Evolutionary conservation across 1,140 invertebrate species (phyloP).

Genomic region (Drosophila suzukii): DNA sequence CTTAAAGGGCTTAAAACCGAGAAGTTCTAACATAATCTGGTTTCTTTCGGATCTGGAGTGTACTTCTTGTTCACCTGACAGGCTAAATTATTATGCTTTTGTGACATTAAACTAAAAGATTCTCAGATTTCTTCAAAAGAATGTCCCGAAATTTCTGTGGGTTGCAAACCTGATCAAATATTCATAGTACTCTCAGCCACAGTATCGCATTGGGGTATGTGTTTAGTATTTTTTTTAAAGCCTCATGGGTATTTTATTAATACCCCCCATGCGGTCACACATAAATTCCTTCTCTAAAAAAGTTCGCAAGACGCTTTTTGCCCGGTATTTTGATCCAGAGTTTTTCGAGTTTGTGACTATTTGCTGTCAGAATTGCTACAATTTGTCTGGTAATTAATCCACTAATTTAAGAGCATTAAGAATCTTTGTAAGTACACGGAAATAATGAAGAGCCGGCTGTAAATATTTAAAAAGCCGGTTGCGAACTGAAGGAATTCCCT

Average conservation of each 20-base stretch:
- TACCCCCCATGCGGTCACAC: not conserved
- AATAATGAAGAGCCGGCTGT: not conserved
- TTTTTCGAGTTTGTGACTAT: not conserved
- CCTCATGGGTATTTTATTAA: not conserved
- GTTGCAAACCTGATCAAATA: not conserved
- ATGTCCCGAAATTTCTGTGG: too few species aligned
- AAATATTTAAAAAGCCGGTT: not conserved
- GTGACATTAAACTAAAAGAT: not conserved
- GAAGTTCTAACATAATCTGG: constrained; percentile 4
- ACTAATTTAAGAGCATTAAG: not conserved
- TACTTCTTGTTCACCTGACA: not conserved
- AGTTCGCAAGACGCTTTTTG: not conserved
- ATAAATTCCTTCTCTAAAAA: not conserved
- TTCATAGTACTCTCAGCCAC: not conserved
- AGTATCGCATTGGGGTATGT: not conserved
- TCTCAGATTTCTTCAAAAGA: too few species aligned
- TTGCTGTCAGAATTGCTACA: too few species aligned
- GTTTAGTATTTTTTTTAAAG: not conserved
- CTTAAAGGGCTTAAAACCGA: not conserved
- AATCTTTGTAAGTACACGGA: not conserved
- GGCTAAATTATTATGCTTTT: not conserved
- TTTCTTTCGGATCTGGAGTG: not conserved
- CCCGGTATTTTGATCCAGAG: not conserved
- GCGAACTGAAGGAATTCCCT: not conserved
- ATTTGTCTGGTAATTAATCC: too few species aligned